These are phyloP conservation scores for Polypterus senegalus DNA, from an alignment of 2,113 vertebrate species.

Conservation along the genomic window DNA sequence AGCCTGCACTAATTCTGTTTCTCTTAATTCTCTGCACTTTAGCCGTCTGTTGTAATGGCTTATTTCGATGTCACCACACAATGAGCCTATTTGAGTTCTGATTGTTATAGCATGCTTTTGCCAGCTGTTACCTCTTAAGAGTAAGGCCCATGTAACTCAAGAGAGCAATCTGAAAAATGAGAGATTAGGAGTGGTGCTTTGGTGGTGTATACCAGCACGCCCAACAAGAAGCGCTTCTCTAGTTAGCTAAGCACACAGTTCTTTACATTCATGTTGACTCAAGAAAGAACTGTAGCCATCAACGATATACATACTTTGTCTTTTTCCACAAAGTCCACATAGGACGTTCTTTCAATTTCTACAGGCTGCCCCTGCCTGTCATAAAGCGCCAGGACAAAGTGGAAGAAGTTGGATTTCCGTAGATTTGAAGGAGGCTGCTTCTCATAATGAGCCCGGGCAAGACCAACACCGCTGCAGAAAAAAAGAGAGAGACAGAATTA, in stretches of 20 bases:
- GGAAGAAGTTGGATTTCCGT: constrained; percentile 95
- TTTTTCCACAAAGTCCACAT: constrained; percentile 91
- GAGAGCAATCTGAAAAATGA: not conserved
- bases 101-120: not conserved
- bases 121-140: no score
- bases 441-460: constrained; percentile 89
- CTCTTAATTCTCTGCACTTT: no score
- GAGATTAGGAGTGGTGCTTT: not conserved
- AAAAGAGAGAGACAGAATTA: constrained; percentile 6
- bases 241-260: no score
- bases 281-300: no score
- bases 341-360: constrained; percentile 89
- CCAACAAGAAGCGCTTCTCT: not conserved
- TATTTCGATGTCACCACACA: not conserved
- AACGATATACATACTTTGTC: constrained; percentile 58
- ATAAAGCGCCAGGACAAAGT: constrained; percentile 90
- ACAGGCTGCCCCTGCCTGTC: constrained; percentile 92
- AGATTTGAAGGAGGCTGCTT: constrained; percentile 95
- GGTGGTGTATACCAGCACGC: not conserved
- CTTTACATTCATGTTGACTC: no score
- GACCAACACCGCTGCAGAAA: constrained; percentile 66
- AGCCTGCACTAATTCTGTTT: no score
- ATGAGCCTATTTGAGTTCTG: not conserved
- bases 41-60: no score
- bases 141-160: no score